These are phyloP conservation scores for Vannuccia rotundouncinata DNA, from an alignment of 2,888 invertebrate genomes.

Conservation along the genomic window DNA sequence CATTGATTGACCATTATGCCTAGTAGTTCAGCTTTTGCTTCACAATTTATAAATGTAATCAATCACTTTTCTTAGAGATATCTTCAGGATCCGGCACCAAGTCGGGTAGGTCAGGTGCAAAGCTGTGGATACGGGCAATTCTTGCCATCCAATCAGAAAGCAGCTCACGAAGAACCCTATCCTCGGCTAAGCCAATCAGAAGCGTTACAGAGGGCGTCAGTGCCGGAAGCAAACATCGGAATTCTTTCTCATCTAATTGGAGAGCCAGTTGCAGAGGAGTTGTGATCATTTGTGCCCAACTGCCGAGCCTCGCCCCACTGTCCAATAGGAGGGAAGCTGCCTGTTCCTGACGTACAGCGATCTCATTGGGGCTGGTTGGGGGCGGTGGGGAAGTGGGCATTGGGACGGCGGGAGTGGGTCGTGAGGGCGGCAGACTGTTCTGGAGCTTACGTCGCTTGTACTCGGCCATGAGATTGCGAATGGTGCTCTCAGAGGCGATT, in stretches of 20 bases:
- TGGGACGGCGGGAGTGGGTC: not conserved
- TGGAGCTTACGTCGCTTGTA: slow-evolving; percentile 60
- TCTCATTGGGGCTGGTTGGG: not conserved
- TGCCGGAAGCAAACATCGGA: slow-evolving; percentile 62
- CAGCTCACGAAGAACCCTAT: slow-evolving; percentile 60
- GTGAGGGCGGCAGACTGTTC: slow-evolving; percentile 55
- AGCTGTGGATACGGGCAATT: slow-evolving; percentile 50
- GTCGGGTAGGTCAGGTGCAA: slow-evolving; percentile 22
- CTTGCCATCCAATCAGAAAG: slow-evolving; percentile 61
- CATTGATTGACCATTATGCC: too few species aligned
- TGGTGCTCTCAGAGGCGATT: slow-evolving; percentile 58
- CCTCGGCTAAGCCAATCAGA: slow-evolving; percentile 61
- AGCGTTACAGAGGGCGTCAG: slow-evolving; percentile 61
- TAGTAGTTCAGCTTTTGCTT: too few species aligned
- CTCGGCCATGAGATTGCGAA: slow-evolving; percentile 59
- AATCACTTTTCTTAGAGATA: too few species aligned
- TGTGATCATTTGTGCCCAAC: slow-evolving; percentile 63
- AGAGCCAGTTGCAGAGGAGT: slow-evolving; percentile 74
- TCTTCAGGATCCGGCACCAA: not conserved
- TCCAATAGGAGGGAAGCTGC: not conserved
- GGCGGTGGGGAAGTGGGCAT: not conserved
- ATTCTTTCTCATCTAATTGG: slow-evolving; percentile 65
- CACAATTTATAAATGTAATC: too few species aligned
- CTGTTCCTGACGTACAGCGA: slow-evolving; percentile 10
- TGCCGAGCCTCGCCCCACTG: not conserved